Evolutionary conservation across 1,140 invertebrate genomes (phyloP), one percentile per base, ranked within the genome.

Genomic region (Leptopilina clavipes): DNA sequence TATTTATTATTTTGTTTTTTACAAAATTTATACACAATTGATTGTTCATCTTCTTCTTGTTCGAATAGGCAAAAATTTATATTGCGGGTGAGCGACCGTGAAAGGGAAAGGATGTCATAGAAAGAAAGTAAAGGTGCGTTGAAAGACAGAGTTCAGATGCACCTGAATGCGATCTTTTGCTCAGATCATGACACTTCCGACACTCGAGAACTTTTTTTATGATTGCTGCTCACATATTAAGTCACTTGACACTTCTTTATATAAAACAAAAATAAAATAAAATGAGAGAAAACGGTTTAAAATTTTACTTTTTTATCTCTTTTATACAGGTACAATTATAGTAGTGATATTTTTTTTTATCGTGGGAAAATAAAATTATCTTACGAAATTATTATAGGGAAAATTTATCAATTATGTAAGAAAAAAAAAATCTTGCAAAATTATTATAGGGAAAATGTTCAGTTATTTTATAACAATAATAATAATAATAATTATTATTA

Each of bases 61-160:
- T 12, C 0, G 25, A 31, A 31, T 31, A 31, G 22, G 1, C 2
- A 37, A 5, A 37, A 65, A 31, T 31, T 31, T 48, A 48, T 12
- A 48, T 25, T 14, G 19, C 56, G 11, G 56, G 56, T 65, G 56
- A 65, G 56, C 10, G 56, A 25, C 79, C 74, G 82, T 80, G 79
- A 81, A 83, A 83, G 83, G 83, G 79, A 84, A 82, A 84, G 79
- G 83, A 45, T 81, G 75, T n/a, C 74, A 70, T 71, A 45, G 5
- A 40, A 81, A 79, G 72, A 80, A 83, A 83, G 81, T 78, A 76
- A 77, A 76, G 78, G 76, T 81, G 78, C 71, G 73, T 76, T 76
- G 25, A 48, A 17, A 45, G 18, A 45, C 45, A 22, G 52, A 3
- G 19, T 72, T 37, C 12, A 70, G 3, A 72, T 71, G 37, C 9